Base-by-base conservation (phyloP, 2,113 vertebrate genomes). In the Trematomus loennbergii region DNA sequence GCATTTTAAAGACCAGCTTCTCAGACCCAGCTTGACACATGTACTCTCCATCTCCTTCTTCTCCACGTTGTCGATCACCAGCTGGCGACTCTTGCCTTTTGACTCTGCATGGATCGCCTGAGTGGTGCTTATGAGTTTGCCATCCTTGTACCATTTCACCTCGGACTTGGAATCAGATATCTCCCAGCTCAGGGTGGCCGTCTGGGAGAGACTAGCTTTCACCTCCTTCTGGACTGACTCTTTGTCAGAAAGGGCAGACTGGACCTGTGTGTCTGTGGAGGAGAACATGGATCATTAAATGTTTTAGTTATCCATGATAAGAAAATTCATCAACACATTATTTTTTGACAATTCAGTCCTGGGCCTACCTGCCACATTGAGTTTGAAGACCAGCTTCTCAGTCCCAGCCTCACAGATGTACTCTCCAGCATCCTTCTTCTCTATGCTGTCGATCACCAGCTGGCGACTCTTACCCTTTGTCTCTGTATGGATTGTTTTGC, bases 131-230 rank as follows among this genome's bases (percentile, higher is more conserved):
- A 97, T 75, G 59, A 91, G 82, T 36, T 84, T 96, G 9, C 94
- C 94, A 0, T 96, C 94, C 25, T 96, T 97, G 91, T 83, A 95
- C 96, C 96, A 97, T 11, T 92, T 96, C 75, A 97, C 96, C 29
- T 95, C 90, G 0, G 92, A 94, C 48, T 93, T 62, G 1, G 74
- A 68, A 55, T 97, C 88, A 10, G 91, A 81, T 1, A 96, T 94
- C 75, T 96, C 94, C 5, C 96, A 96, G 83, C 79, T 83, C 13
- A 96, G 85, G n/a, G 79, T 84, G 57, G 93, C 87, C 2, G 91
- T 96, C 78, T 95, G 91, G 9, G 90, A 89, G 22, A 90, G 67
- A 33, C 59, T 36, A 0, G 90, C 91, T 0, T 89, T 94, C n/a
- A 97, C 87, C 66, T 96, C 94, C 1, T 85, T 94, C 87, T 96